Evolutionary conservation across 2,113 vertebrate genomes (phyloP), one percentile per base, ranked within the genome.

Genomic region (Falco punctatus): DNA sequence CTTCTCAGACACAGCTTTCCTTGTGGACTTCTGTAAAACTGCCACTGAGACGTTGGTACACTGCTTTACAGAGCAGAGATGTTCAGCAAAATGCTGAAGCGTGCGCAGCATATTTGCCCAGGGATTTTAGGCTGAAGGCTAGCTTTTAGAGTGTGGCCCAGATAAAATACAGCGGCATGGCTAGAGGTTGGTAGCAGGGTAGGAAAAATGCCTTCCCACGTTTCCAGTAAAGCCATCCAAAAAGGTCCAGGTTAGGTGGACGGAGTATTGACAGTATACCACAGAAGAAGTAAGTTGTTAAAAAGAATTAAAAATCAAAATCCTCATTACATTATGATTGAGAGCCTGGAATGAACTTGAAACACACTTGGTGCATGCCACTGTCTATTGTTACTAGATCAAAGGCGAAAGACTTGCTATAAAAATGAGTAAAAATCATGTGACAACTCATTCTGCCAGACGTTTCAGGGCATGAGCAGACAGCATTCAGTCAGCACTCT

Each of bases 1-100:
- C 78, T 97, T 97, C 95, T 95, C 91, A 95, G 92, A 71, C 69
- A 94, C 19, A 46, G 80, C 94, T 97, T 97, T 97, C 96, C 93
- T 97, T 88, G 72, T 94, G 92, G 97, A 92, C 80, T 96, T 93
- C 23, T 91, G 59, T 87, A 91, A 93, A 89, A 90, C 81, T 92
- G 73, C 90, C 82, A 73, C 91, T 46, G 78, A 95, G 81, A 86
- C 22, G 0, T 48, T 91, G 89, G 85, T 95, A 65, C 46, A 13
- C 78, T 81, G 64, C 85, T 94, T 94, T 75, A 81, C 78, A 62
- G 85, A 67, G 81, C 69, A 81, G 44, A 7, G 73, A 59, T 91
- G 85, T 95, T 87, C 80, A 96, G 77, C 74, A 97, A 95, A 96
- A 96, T 59, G 88, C 80, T 88, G 94, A 88, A 82, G 90, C 48